Evolutionary conservation across 2,797 vertebrate genomes (phyloP), one percentile per base, ranked within the genome.

Genomic region (Pseudocheirus occidentalis): DNA sequence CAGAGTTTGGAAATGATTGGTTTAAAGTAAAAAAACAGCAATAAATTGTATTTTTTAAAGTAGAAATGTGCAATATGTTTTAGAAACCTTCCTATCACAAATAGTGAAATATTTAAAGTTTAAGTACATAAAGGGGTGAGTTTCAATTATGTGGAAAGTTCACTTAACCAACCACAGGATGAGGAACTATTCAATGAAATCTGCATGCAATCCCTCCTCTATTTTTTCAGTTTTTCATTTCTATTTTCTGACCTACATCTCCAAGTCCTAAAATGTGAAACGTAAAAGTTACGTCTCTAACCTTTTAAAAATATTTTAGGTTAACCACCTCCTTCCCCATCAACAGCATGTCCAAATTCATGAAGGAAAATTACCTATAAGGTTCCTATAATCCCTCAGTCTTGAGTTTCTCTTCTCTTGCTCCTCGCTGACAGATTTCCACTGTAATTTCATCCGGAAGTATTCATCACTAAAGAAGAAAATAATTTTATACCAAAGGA

Each of bases 391-490:
- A 97, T 99, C 99, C 98, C 99, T 99, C 96, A 99, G 98, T 94
- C 99, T 99, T 91, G 99, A 99, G 98, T 99, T 99, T 96, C 99
- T 99, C 96, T 99, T 99, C 98, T 99, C 99, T 97, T 99, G 99
- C 93, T 99, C 99, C 97, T 99, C 99, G 0, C 99, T 99, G 92
- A 99, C 98, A 0, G 99, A 99, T 93, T 99, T 99, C 99, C 99
- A 99, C 98, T 99, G 99, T 56, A 99, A 99, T 98, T 99, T 99
- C 99, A 99, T 99, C 98, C 99, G 99, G 98, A 99, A 99, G 98
- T 99, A 99, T 92, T 99, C 99, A 28, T 99, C 99, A 27, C 99
- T 99, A 97, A 91, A 98, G 57, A 95, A 91, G 58, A 66, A 97
- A 89, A 97, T 55, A 97, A 96, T 93, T 96, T 96, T 92, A 96